A percentile compares a stretch with the other conserved stretches of the same genome.
phyloP scores from a whole-genome alignment of 2,113 vertebrate genomes.

The Sebastes schlegelii region DNA sequence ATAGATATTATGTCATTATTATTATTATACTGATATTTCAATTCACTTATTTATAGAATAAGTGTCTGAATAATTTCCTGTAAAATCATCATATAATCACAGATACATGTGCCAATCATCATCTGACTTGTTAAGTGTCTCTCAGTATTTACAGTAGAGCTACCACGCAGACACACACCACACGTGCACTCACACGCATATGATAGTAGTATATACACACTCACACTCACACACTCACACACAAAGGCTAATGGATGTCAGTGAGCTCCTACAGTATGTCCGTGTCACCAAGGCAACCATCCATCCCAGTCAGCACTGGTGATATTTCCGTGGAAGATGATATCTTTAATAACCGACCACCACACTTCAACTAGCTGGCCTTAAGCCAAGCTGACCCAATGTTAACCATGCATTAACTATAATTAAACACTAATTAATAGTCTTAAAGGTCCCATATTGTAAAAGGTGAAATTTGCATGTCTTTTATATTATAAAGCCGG shows the following conservation, averaged over 20 bases:
- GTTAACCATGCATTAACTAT: too few species aligned
- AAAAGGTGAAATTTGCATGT: too few species aligned
- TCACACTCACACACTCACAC: not conserved
- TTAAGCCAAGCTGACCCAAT: not conserved
- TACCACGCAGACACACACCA: too few species aligned
- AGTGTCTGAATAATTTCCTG: not conserved
- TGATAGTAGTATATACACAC: not conserved
- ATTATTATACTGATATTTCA: not conserved
- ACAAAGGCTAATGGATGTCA: not conserved
- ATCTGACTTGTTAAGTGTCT: too few species aligned
- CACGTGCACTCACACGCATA: not conserved
- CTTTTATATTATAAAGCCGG: too few species aligned
- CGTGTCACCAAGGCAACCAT: not conserved
- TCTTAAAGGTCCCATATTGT: too few species aligned
- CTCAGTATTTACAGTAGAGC: not conserved
- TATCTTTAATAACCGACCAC: too few species aligned
- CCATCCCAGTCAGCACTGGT: slow-evolving; percentile 16
- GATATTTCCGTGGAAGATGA: too few species aligned
- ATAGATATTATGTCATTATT: not conserved
- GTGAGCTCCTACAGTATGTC: not conserved
- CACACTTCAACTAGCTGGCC: too few species aligned
- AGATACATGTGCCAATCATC: not conserved
- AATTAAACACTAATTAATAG: too few species aligned
- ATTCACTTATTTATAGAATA: not conserved
- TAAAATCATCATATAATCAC: not conserved